Evolutionary conservation across 2,113 vertebrate genomes (phyloP).

Genomic region (Sorex fumeus): DNA sequence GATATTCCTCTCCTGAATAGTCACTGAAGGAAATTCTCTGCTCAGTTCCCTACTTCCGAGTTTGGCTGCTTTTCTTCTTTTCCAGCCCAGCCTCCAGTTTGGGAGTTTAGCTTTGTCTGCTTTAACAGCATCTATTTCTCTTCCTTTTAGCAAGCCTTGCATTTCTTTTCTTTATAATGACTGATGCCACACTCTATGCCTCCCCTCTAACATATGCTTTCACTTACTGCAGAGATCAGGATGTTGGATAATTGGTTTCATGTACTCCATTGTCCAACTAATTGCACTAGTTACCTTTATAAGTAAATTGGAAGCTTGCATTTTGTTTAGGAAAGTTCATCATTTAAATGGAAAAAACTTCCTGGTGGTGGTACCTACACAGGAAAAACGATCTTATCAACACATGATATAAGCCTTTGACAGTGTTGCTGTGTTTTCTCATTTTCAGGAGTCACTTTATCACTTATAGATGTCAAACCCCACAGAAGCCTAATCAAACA

Average conservation of each 20-base stretch:
- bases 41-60: too few relatives aligned
- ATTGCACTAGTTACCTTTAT: conserved; percentile 37
- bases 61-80: background rate
- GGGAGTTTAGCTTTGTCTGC: background rate
- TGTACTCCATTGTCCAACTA: background rate
- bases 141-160: background rate
- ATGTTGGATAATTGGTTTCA: conserved; percentile 1
- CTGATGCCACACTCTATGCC: background rate
- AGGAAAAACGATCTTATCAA: conserved; percentile 28
- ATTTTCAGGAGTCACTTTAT: background rate
- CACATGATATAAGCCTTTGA: background rate
- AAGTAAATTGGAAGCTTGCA: conserved; percentile 34
- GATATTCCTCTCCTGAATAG: background rate
- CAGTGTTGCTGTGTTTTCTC: background rate
- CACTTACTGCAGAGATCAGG: background rate
- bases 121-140: background rate
- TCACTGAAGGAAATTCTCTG: background rate
- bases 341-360: background rate
- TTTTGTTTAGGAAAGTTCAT: conserved; percentile 20
- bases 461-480: background rate
- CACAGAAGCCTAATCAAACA: background rate
- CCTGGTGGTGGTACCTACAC: background rate
- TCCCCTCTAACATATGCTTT: background rate
- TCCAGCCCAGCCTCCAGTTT: too few relatives aligned
- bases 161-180: background rate